Evolutionary conservation across 2,888 invertebrate genomes (phyloP), one percentile per base, ranked within the genome.

Genomic region (Cistogaster globosa): DNA sequence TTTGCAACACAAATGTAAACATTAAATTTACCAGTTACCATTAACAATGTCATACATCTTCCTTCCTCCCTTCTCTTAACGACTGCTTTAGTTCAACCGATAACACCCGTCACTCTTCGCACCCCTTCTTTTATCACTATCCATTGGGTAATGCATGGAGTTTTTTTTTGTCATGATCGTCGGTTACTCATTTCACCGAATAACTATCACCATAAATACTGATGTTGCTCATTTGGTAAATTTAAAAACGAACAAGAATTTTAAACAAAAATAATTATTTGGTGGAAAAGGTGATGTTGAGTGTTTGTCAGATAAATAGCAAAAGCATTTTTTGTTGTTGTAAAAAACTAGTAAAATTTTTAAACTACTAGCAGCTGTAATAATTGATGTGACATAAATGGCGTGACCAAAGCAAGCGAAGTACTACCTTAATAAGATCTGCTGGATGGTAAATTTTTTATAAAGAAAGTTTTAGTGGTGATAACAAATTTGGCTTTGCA

Each of bases 1-100:
- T 85, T 85, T 82, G 82, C 75, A 78, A 75, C 75, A 71, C 51
- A 78, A 78, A 79, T 85, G 82, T 85, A 75, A 85, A 82, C 85
- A 85, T 65, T 32, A 65, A 55, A 65, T 71, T 82, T 71, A 82
- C 71, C 71, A 71, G 71, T 83, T 82, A 71, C 76, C 58, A 71
- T 83, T 71, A 71, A 71, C 69, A 78, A 78, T 57, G 55, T 75
- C 75, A 75, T 60, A 48, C 12, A 20, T 12, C 22, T 11, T 22
- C 36, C 22, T 11, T 22, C 36, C 60, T 20, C 68, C 18, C 18
- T 51, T 36, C 8, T 26, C n/a, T 53, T 32, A 18, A 55, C 32
- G 22, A 48, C 38, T 42, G 38, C 48, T 62, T 38, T 26, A 60
- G 67, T 57, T 16, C 45, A 60, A 51, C 42, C 67, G 45, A 6